phyloP scores from a whole-genome alignment of 1,140 invertebrate species.

The Drosophila bocqueti region DNA sequence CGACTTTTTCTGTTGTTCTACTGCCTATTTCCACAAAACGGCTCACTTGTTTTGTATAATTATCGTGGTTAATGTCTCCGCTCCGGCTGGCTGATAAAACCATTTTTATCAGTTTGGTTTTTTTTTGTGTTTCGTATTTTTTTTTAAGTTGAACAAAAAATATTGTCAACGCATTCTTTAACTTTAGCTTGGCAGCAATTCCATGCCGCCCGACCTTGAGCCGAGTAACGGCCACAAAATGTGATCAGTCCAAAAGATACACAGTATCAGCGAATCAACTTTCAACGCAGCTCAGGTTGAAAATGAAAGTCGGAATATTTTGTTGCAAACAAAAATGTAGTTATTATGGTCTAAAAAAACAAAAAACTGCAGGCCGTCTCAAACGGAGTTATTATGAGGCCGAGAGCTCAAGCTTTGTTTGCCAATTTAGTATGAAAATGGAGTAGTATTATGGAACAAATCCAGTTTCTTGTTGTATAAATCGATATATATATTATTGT shows the following conservation, averaged over 20 bases:
- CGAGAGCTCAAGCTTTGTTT: conserved; percentile 36
- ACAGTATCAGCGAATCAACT: conserved; percentile 57
- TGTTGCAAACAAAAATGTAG: conserved; percentile 48
- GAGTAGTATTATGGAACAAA: no score
- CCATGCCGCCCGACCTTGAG: conserved; percentile 61
- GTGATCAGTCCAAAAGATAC: conserved; percentile 37
- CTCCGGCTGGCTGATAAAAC: conserved; percentile 53
- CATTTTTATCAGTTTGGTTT: conserved; percentile 37
- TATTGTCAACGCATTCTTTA: conserved; percentile 62
- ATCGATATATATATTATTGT: no score
- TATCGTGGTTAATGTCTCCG: conserved; percentile 79
- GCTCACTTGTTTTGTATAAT: conserved; percentile 80
- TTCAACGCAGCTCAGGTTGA: conserved; percentile 61
- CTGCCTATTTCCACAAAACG: conserved; percentile 28
- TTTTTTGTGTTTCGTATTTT: conserved; percentile 27
- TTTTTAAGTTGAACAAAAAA: conserved; percentile 73
- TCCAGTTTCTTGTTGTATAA: no score
- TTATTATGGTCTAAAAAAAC: conserved; percentile 40
- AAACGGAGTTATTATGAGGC: conserved; percentile 50
- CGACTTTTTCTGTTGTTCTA: conserved; percentile 20
- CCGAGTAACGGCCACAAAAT: conserved; percentile 1
- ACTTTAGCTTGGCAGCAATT: conserved; percentile 50
- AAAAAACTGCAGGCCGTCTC: conserved; percentile 31
- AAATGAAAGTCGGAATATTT: conserved; percentile 59
- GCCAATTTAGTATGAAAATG: background rate